Evolutionary conservation across 2,113 vertebrate genomes (phyloP), one percentile per base, ranked within the genome.

Genomic region (Scomber colias): DNA sequence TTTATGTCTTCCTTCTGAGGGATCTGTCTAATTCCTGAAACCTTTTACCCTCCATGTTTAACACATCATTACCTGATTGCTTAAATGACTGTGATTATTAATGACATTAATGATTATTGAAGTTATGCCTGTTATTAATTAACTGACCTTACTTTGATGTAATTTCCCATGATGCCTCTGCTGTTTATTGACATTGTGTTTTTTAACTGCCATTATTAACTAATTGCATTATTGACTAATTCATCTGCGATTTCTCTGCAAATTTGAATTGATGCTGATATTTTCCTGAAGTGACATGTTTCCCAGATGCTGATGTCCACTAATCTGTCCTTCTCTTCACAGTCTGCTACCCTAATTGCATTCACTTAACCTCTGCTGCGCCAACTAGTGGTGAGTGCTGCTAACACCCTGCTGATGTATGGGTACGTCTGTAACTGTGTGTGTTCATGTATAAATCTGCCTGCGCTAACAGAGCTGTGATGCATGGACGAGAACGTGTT

Each of bases 331-430:
- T 91, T 95, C 83, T 93, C 86, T 93, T 92, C 87, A 80, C 95
- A 95, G 95, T 89, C 81, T 95, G 95, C 90, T 95, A 56, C 90
- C 93, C 95, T 87, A 79, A 92, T 66, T 95, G 95, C 87, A 90
- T 69, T 87, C 86, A 91, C 73, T 92, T 94, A 93, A 93, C 93
- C 59, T 31, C 93, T 79, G 81, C 90, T 87, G 81, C 89, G 82
- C 90, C 94, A 87, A 66, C 93, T 94, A 92, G 93, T 93, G 94
- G 94, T 95, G 94, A 95, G 94, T 95, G 92, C 85, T 93, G 87
- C 90, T 94, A 95, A 95, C 93, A 89, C 24, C 76, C 77, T 84
- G 81, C 77, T 77, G 3, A 21, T 73, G 35, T 50, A 0, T 31
- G 46, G 56, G 17, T 66, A 11, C 51, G 19, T 46, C 5, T 51